phyloP scores from a whole-genome alignment of 1,140 invertebrate species.

The Apocrypta bakeri region DNA sequence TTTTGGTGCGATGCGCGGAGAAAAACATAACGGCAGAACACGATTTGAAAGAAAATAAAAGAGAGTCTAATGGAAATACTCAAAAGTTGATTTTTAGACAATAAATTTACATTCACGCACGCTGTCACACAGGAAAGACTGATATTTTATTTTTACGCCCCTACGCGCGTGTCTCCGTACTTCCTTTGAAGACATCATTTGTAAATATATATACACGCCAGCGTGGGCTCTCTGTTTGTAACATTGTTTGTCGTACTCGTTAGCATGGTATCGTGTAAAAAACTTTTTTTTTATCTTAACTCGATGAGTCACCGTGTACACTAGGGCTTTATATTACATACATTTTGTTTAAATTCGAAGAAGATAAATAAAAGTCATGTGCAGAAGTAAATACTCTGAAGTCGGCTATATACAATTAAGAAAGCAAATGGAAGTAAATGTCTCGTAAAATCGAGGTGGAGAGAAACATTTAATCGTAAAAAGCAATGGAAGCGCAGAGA shows the following conservation, averaged over 20 bases:
- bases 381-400: not conserved
- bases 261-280: not conserved
- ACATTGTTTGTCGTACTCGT: not conserved
- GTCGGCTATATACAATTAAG: not conserved
- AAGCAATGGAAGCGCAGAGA: not conserved
- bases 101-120: too few species aligned
- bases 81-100: not conserved
- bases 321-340: not conserved
- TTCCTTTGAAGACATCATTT: not conserved
- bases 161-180: too few species aligned
- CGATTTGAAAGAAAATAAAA: not conserved
- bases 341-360: not conserved
- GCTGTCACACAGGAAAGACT: too few species aligned
- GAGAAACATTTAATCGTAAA: not conserved
- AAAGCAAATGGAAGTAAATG: not conserved
- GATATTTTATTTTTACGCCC: not conserved
- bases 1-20: too few species aligned
- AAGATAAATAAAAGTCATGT: not conserved
- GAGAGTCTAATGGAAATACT: conserved; percentile 1
- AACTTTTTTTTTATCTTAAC: not conserved
- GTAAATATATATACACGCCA: not conserved
- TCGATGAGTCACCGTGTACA: too few species aligned
- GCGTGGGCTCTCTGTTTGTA: not conserved
- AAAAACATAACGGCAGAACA: not conserved
- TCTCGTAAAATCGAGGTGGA: not conserved